A percentile compares a stretch with the other conserved stretches of the same genome.
Evolutionary conservation across 1,140 invertebrate species (phyloP).

Genomic region (Bombus affinis): DNA sequence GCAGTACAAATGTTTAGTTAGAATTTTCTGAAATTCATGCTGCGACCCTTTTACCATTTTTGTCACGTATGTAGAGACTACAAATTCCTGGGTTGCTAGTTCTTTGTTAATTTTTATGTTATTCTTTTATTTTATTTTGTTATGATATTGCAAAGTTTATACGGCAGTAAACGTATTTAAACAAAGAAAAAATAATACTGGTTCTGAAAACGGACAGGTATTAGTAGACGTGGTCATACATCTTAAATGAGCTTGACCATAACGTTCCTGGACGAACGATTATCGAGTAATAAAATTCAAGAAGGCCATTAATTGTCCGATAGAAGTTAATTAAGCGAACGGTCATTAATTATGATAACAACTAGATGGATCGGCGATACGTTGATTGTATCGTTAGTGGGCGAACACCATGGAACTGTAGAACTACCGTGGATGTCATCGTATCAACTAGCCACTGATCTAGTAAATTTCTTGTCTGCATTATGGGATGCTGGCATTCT

Average conservation of each 20-base stretch:
- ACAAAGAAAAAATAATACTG: no score
- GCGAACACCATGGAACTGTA: slow-evolving; percentile 34
- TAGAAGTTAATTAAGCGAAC: slow-evolving; percentile 61
- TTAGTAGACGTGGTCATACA: slow-evolving; percentile 12
- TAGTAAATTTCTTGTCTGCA: slow-evolving; percentile 19
- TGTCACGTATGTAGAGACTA: no score
- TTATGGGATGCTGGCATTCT: slow-evolving; percentile 23
- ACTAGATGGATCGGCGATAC: slow-evolving; percentile 44
- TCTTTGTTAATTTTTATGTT: no score
- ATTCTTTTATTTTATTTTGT: no score
- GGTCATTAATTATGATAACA: slow-evolving; percentile 64
- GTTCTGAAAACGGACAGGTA: background rate
- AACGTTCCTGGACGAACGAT: slow-evolving; percentile 12
- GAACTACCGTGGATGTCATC: slow-evolving; percentile 18
- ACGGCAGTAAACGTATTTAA: no score
- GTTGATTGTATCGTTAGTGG: slow-evolving; percentile 53
- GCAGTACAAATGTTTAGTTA: no score
- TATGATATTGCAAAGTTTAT: no score
- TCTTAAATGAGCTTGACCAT: background rate
- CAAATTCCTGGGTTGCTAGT: no score
- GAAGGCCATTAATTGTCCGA: slow-evolving; percentile 54
- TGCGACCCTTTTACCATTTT: no score
- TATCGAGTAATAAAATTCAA: slow-evolving; percentile 57
- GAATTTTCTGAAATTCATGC: no score
- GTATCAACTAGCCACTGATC: slow-evolving; percentile 12